Conservation (phyloP, 2,888 invertebrate genomes). For the Taenaris catops region DNA sequence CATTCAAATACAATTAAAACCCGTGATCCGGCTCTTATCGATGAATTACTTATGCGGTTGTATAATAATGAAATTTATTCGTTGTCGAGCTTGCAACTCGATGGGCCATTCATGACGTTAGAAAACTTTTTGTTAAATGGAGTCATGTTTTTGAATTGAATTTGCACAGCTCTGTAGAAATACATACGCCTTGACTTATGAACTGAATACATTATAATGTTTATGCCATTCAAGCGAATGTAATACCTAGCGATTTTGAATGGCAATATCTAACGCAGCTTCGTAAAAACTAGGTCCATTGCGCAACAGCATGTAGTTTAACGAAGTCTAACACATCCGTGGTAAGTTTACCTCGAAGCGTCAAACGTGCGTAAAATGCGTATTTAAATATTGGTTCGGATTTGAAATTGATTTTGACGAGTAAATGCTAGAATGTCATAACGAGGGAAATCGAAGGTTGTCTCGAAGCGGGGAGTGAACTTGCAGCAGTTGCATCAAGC, state of each 20-base stretch:
- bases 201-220: conserved; percentile 3
- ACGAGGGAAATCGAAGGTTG: conserved; percentile 63
- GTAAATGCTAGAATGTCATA: conserved; percentile 51
- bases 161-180: background rate
- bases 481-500: conserved; percentile 37
- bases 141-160: background rate
- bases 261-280: conserved; percentile 14
- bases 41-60: too few relatives aligned
- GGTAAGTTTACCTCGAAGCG: conserved; percentile 17
- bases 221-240: conserved; percentile 26
- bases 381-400: conserved; percentile 17
- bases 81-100: too few relatives aligned
- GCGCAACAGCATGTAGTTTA: conserved; percentile 29
- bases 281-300: conserved; percentile 35
- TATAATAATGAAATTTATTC: too few relatives aligned
- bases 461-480: conserved; percentile 31
- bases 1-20: too few relatives aligned
- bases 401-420: conserved; percentile 43
- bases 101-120: too few relatives aligned
- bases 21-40: too few relatives aligned
- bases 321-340: conserved; percentile 12
- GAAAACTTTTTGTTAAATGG: too few relatives aligned
- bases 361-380: conserved; percentile 30
- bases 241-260: conserved; percentile 29
- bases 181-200: conserved; percentile 1